These are phyloP conservation scores for Zele albiditarsus DNA, from an alignment of 2,888 invertebrate genomes.

Conservation along the genomic window DNA sequence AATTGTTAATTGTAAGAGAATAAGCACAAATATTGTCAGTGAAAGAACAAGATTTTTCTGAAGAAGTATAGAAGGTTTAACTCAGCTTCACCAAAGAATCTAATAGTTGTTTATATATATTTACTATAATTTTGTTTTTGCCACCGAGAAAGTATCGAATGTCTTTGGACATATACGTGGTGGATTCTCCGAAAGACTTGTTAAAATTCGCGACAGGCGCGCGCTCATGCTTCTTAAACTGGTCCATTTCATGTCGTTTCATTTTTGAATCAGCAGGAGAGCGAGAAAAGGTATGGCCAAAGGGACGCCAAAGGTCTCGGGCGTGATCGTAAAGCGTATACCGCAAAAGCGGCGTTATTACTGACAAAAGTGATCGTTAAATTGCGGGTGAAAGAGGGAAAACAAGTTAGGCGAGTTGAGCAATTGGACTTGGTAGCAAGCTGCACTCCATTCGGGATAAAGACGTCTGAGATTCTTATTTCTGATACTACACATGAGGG, in stretches of 20 bases:
- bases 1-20: too few relatives aligned
- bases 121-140: not conserved
- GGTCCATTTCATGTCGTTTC: slow-evolving; percentile 28
- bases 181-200: slow-evolving; percentile 1
- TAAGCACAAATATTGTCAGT: too few relatives aligned
- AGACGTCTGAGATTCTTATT: slow-evolving; percentile 22
- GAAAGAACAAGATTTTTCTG: too few relatives aligned
- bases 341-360: slow-evolving; percentile 41
- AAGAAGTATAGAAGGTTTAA: not conserved
- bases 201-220: slow-evolving; percentile 24
- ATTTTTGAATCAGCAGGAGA: slow-evolving; percentile 11
- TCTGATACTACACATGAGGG: not conserved
- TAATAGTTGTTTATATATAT: not conserved
- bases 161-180: not conserved
- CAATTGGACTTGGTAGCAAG: slow-evolving; percentile 25
- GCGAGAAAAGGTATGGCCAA: slow-evolving; percentile 37
- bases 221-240: slow-evolving; percentile 17
- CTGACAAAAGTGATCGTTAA: slow-evolving; percentile 44
- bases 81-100: not conserved
- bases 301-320: slow-evolving; percentile 37
- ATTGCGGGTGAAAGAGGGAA: slow-evolving; percentile 36
- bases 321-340: slow-evolving; percentile 40
- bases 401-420: slow-evolving; percentile 34
- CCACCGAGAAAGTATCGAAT: slow-evolving; percentile 4
- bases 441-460: slow-evolving; percentile 23